A percentile compares a stretch with the other conserved stretches of the same genome.
Evolutionary conservation across 2,888 invertebrate genomes (phyloP).

Genomic region (Isotomurus palustris): DNA sequence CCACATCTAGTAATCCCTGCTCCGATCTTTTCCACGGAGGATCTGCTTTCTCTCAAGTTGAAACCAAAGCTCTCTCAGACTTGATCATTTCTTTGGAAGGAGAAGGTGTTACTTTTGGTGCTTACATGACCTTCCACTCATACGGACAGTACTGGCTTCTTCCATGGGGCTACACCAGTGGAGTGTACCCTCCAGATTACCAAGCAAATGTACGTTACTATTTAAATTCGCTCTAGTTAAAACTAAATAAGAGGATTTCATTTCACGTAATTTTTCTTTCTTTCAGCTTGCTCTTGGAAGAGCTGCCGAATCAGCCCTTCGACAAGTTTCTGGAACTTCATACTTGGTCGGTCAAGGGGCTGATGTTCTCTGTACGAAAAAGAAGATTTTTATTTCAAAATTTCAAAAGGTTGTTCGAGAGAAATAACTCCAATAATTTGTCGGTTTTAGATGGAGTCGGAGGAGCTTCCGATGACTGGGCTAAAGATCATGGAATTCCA

Average conservation of each 20-base stretch:
- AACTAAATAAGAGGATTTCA: too few species aligned
- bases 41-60: constrained; percentile 50
- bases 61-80: constrained; percentile 44
- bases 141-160: constrained; percentile 48
- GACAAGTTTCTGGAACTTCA: constrained; percentile 46
- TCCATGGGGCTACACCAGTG: constrained; percentile 47
- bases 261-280: too few species aligned
- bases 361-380: constrained; percentile 30
- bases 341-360: constrained; percentile 45
- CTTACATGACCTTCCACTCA: constrained; percentile 47
- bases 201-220: constrained; percentile 19
- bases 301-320: constrained; percentile 39
- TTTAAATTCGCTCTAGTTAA: too few species aligned
- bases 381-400: background rate
- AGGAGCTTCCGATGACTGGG: constrained; percentile 54
- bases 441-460: constrained; percentile 50
- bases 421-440: background rate
- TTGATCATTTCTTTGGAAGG: too few species aligned
- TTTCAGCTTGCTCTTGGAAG: constrained; percentile 44
- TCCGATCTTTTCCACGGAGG: constrained; percentile 62
- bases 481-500: constrained; percentile 52
- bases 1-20: constrained; percentile 66
- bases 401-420: background rate
- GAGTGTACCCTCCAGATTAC: constrained; percentile 34
- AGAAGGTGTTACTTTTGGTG: constrained; percentile 21